Conservation (phyloP, 64 coral and sea anemone genomes). For the Stichodactyla helianthus region DNA sequence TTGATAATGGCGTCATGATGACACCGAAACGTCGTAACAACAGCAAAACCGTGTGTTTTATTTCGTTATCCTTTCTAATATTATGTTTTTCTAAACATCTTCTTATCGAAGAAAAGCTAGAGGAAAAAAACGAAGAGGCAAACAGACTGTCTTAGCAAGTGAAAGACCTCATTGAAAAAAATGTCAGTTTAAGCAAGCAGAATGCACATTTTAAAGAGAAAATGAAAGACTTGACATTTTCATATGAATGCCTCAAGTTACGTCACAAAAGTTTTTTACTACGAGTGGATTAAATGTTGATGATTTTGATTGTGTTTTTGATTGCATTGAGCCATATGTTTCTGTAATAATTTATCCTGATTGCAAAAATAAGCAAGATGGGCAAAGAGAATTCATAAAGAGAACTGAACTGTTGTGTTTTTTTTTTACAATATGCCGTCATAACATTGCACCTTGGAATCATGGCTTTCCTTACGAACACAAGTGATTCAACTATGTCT, state of each 20-base stretch:
- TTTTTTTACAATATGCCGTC: constrained; percentile 46
- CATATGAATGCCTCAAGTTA: constrained; percentile 22
- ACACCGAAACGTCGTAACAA: too few relatives aligned
- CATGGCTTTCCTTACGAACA: constrained; percentile 36
- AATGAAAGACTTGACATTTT: constrained; percentile 35
- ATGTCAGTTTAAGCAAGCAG: constrained; percentile 2
- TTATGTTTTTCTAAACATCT: too few relatives aligned
- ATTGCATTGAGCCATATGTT: constrained; percentile 54
- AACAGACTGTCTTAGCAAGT: background rate
- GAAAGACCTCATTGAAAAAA: constrained; percentile 8
- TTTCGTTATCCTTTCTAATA: too few relatives aligned
- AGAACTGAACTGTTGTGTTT: constrained; percentile 58
- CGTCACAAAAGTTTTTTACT: constrained; percentile 19
- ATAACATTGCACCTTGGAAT: constrained; percentile 50
- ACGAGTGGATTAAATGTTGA: constrained; percentile 38
- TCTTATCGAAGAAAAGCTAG: constrained; percentile 1
- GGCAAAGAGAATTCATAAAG: constrained; percentile 43
- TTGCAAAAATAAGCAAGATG: constrained; percentile 30
- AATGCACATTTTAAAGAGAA: constrained; percentile 26
- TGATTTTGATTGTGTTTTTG: constrained; percentile 66
- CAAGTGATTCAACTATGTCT: constrained; percentile 51
- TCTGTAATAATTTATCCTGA: constrained; percentile 48
- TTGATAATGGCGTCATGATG: too few relatives aligned
- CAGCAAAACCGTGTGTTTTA: too few relatives aligned
- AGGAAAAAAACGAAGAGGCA: constrained; percentile 3